Conservation (phyloP, 2,113 vertebrate genomes). For the Rhineura floridana region DNA sequence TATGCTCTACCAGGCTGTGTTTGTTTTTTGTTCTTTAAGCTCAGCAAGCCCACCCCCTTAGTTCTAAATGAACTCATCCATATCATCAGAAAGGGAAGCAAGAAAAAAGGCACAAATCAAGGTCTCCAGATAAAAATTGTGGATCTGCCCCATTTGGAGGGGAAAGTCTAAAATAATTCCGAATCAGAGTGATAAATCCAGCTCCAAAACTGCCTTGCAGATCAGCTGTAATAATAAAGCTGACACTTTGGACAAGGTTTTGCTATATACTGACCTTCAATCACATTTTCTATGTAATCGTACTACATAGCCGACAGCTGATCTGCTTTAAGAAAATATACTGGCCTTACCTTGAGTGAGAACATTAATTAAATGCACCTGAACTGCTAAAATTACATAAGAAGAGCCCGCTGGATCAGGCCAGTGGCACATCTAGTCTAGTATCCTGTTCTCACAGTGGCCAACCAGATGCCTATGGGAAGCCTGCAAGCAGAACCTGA, state of each 20-base stretch:
- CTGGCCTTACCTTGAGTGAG: neutral
- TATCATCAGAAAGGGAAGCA: conserved; percentile 12
- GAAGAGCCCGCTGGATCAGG: too few relatives aligned
- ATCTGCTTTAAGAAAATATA: conserved; percentile 2
- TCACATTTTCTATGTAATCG: neutral
- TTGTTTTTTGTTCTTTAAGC: neutral
- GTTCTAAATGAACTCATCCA: neutral
- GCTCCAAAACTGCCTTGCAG: conserved; percentile 30
- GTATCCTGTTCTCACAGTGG: too few relatives aligned
- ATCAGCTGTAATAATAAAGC: conserved; percentile 14
- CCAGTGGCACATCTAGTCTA: too few relatives aligned
- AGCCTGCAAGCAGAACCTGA: too few relatives aligned
- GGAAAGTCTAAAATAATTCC: conserved; percentile 27
- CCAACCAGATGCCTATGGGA: too few relatives aligned
- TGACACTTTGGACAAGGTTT: conserved; percentile 51
- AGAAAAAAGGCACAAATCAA: conserved; percentile 8
- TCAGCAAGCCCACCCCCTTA: conserved; percentile 13
- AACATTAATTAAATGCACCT: conserved; percentile 35
- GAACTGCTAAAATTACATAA: conserved; percentile 36
- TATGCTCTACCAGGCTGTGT: neutral
- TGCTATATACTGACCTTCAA: conserved; percentile 18
- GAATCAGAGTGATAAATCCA: conserved; percentile 16
- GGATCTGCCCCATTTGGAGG: neutral
- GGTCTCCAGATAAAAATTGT: neutral
- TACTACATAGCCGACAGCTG: conserved; percentile 11